Evolutionary conservation across 1,140 invertebrate genomes (phyloP).

Genomic region (Macrostomum lignano): DNA sequence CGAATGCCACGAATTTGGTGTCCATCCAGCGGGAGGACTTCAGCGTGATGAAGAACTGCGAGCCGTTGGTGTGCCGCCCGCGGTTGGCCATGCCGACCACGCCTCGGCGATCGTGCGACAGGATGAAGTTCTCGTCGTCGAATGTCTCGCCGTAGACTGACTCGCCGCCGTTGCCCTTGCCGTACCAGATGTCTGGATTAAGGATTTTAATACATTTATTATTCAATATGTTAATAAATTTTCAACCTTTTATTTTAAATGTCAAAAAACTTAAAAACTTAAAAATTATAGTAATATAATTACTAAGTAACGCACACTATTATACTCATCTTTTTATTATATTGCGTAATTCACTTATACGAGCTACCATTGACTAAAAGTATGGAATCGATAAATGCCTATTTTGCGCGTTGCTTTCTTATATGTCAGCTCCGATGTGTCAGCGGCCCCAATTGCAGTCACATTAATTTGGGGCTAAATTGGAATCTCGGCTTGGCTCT

Average conservation of each 20-base stretch:
- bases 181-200: slow-evolving; percentile 19
- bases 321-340: no score
- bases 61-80: slow-evolving; percentile 23
- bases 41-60: slow-evolving; percentile 27
- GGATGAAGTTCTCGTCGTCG: slow-evolving; percentile 28
- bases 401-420: no score
- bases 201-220: slow-evolving; percentile 5
- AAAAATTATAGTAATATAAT: slow-evolving; percentile 1
- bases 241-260: background rate
- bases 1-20: slow-evolving; percentile 28
- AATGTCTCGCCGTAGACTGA: slow-evolving; percentile 23
- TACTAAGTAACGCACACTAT: background rate
- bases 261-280: background rate
- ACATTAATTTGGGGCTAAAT: no score
- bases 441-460: no score
- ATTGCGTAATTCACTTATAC: no score
- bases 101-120: slow-evolving; percentile 19
- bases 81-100: slow-evolving; percentile 28
- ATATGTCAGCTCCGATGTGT: no score
- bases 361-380: no score
- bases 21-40: slow-evolving; percentile 23
- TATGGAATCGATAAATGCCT: no score
- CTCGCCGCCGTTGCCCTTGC: slow-evolving; percentile 26
- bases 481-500: no score
- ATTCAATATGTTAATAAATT: slow-evolving; percentile 4